Evolutionary conservation across 2,113 vertebrate genomes (phyloP).

Genomic region (Bos taurus): DNA sequence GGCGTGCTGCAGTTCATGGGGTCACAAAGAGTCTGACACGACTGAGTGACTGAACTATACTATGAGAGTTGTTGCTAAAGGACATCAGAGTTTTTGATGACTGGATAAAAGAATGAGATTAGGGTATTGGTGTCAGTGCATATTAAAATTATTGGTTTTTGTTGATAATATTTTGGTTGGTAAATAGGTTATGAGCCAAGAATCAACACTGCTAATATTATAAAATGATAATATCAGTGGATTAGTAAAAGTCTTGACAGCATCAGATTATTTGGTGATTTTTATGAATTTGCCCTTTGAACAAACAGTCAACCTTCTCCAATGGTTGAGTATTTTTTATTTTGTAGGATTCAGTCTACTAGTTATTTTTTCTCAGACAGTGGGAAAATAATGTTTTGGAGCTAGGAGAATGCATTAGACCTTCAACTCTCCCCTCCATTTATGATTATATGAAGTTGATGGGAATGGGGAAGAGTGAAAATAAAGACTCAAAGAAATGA

Average conservation of each 20-base stretch:
- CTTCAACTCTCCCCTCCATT: background rate
- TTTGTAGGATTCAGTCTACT: background rate
- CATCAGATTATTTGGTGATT: background rate
- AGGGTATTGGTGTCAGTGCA: background rate
- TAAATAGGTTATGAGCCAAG: background rate
- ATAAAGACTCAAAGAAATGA: background rate
- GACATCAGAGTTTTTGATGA: background rate
- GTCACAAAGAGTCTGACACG: fast-evolving
- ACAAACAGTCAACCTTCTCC: background rate
- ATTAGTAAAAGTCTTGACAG: background rate
- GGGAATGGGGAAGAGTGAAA: background rate
- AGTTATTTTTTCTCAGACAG: background rate
- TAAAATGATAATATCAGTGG: background rate
- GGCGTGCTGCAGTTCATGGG: fast-evolving
- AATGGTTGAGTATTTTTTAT: background rate
- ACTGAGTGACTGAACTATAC: too few species aligned
- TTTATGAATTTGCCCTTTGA: background rate
- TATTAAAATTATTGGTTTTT: background rate
- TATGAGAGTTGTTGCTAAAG: background rate
- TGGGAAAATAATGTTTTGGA: background rate
- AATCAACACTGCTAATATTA: background rate
- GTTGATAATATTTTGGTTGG: background rate
- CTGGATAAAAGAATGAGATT: background rate
- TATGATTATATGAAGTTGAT: background rate
- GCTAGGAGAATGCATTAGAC: background rate